Conservation (phyloP, 2,113 vertebrate genomes). For the Anguilla japonica region DNA sequence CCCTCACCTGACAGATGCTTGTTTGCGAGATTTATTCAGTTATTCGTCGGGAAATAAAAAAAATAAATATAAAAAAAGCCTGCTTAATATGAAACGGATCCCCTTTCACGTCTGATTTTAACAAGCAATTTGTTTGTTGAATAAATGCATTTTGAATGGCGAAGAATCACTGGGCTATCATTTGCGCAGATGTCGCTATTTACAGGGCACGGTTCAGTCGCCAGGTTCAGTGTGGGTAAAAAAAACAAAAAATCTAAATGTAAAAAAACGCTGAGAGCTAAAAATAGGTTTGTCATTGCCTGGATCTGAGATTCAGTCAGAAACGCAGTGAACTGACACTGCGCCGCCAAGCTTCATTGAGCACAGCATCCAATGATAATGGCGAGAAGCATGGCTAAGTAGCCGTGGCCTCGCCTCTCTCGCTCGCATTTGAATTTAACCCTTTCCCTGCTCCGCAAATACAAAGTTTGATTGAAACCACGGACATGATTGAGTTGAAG, state of each 20-base stretch:
- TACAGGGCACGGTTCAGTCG: slow-evolving; percentile 20
- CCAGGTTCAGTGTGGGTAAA: slow-evolving; percentile 14
- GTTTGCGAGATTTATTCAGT: slow-evolving; percentile 37
- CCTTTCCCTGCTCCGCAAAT: neutral
- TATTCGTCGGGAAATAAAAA: slow-evolving; percentile 45
- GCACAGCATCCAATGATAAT: slow-evolving; percentile 42
- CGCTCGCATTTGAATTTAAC: neutral
- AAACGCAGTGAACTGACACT: slow-evolving; percentile 34
- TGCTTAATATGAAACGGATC: slow-evolving; percentile 26
- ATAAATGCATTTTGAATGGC: neutral
- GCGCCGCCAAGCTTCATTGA: slow-evolving; percentile 38
- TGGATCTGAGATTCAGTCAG: slow-evolving; percentile 38
- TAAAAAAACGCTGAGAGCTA: slow-evolving; percentile 14
- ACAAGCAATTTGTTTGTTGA: neutral
- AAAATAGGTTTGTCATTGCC: slow-evolving; percentile 54
- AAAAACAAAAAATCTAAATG: slow-evolving; percentile 11
- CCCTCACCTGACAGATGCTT: slow-evolving; percentile 39
- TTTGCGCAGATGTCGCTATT: slow-evolving; percentile 51
- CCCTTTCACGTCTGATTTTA: neutral
- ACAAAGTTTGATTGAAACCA: neutral
- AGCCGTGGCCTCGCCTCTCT: slow-evolving; percentile 35
- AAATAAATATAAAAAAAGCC: slow-evolving; percentile 11
- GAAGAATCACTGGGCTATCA: slow-evolving; percentile 24
- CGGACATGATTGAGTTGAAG: neutral
- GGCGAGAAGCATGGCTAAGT: slow-evolving; percentile 35